These are phyloP conservation scores for Philhelius pedissequus DNA, from an alignment of 2,888 invertebrate species.

Conservation along the genomic window DNA sequence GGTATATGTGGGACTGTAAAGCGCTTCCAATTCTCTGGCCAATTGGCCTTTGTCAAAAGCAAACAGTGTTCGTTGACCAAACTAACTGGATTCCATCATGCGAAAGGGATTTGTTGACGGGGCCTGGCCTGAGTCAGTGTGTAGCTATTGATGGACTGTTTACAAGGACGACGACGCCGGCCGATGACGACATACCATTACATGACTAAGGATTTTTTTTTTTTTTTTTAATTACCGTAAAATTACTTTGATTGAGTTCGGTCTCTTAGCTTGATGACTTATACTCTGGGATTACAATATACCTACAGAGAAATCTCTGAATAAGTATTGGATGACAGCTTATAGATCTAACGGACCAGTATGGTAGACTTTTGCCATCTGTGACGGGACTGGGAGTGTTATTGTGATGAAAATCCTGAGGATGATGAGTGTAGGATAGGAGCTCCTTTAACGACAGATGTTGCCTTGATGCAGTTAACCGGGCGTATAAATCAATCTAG, in stretches of 20 bases:
- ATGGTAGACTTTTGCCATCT: conserved; percentile 54
- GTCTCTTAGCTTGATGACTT: conserved; percentile 35
- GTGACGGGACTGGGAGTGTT: conserved; percentile 24
- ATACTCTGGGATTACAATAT: conserved; percentile 3
- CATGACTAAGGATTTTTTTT: conserved; percentile 19
- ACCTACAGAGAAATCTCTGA: background rate
- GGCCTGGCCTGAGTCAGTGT: background rate
- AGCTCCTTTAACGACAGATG: conserved; percentile 49
- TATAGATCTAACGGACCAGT: conserved; percentile 22
- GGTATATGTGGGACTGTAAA: conserved; percentile 25
- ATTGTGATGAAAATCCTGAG: background rate
- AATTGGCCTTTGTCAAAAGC: conserved; percentile 31
- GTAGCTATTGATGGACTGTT: conserved; percentile 19
- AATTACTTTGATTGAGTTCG: conserved; percentile 62
- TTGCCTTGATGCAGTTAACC: conserved; percentile 42
- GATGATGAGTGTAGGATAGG: background rate
- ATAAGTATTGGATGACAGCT: conserved; percentile 46
- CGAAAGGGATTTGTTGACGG: conserved; percentile 39
- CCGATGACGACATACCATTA: conserved; percentile 20
- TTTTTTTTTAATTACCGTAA: conserved; percentile 67
- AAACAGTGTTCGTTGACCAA: conserved; percentile 32
- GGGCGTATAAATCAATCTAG: conserved; percentile 57
- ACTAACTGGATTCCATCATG: conserved; percentile 43
- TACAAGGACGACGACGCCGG: too few species aligned
- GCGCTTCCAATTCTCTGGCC: conserved; percentile 20